phyloP scores from a whole-genome alignment of 2,888 invertebrate genomes.

The Pharmacophagus antenor region DNA sequence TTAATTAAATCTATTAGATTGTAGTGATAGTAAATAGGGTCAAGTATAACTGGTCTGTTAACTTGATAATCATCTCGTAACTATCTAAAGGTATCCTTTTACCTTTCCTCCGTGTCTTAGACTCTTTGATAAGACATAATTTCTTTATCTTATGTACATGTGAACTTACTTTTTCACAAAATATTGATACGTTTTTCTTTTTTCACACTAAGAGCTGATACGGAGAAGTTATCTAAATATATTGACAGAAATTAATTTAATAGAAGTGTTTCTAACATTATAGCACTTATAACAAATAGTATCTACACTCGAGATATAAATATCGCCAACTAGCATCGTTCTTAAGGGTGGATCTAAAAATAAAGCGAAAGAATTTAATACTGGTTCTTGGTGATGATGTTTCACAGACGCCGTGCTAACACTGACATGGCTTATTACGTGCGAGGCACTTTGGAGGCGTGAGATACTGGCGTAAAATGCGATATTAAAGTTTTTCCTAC shows the following conservation, averaged over 20 bases:
- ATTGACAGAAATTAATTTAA: background rate
- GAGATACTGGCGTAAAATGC: slow-evolving; percentile 25
- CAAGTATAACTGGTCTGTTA: too few relatives aligned
- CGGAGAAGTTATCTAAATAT: too few relatives aligned
- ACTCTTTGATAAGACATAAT: too few relatives aligned
- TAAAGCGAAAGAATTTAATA: slow-evolving; percentile 29
- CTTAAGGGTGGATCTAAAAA: slow-evolving; percentile 23
- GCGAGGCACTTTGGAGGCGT: slow-evolving; percentile 15
- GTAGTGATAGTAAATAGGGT: too few relatives aligned
- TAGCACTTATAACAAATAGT: slow-evolving; percentile 18
- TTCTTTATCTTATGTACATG: too few relatives aligned
- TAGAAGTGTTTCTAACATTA: background rate
- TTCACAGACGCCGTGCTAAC: slow-evolving; percentile 24
- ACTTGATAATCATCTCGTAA: too few relatives aligned
- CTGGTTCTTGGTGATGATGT: slow-evolving; percentile 28
- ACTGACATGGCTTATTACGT: slow-evolving; percentile 29
- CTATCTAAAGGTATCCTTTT: too few relatives aligned
- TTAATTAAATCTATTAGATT: too few relatives aligned
- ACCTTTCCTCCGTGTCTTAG: too few relatives aligned
- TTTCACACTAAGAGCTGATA: too few relatives aligned
- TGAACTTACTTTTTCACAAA: too few relatives aligned
- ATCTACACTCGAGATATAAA: slow-evolving; percentile 26
- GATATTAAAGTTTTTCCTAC: slow-evolving; percentile 23
- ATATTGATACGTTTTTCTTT: too few relatives aligned
- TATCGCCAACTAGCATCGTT: slow-evolving; percentile 24